phyloP scores from a whole-genome alignment of 2,797 vertebrate genomes.

The Cyclopterus lumpus region DNA sequence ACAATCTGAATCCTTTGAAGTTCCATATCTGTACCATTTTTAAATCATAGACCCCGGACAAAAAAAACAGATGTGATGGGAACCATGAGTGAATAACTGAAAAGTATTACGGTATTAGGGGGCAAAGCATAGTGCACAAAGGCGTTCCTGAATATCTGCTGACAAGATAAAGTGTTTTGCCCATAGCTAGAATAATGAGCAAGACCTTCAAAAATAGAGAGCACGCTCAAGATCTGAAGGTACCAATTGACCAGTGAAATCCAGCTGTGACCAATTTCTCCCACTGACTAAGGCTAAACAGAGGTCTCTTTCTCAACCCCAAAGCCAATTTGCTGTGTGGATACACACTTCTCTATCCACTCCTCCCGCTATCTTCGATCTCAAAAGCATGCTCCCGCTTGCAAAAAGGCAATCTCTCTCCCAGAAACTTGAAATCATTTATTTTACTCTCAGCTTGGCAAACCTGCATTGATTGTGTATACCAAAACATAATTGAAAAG shows the following conservation, averaged over 20 bases:
- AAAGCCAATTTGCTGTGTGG: constrained; percentile 71
- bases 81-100: constrained; percentile 13
- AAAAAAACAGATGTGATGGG: constrained; percentile 31
- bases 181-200: constrained; percentile 46
- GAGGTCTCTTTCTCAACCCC: constrained; percentile 62
- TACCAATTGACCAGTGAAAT: constrained; percentile 60
- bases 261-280: constrained; percentile 71
- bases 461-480: constrained; percentile 62
- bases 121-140: constrained; percentile 14
- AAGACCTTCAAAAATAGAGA: constrained; percentile 51
- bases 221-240: constrained; percentile 49
- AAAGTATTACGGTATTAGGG: constrained; percentile 10
- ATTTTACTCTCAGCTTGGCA: constrained; percentile 61
- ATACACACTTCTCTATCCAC: constrained; percentile 65
- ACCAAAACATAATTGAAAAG: constrained; percentile 56
- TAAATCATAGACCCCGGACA: background rate
- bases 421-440: constrained; percentile 59
- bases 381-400: constrained; percentile 53
- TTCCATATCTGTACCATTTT: background rate
- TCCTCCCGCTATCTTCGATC: constrained; percentile 60
- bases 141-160: constrained; percentile 7
- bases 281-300: constrained; percentile 67
- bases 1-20: constrained; percentile 5
- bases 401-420: constrained; percentile 60
- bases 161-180: constrained; percentile 16